Conservation (phyloP, 64 coral and sea anemone species). For the Montipora capricornis region DNA sequence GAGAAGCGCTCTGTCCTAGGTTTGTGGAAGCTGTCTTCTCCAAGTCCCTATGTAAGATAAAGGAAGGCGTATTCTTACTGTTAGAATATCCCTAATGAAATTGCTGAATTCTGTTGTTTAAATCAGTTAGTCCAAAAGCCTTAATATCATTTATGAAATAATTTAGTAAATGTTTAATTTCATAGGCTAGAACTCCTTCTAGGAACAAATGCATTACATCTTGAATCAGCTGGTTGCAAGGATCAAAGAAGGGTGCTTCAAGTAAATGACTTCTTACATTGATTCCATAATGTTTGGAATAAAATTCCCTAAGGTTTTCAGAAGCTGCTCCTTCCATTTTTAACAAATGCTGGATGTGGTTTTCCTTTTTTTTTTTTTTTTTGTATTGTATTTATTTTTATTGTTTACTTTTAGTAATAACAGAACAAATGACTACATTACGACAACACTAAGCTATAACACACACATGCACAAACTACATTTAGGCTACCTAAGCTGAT, state of each 20-base stretch:
- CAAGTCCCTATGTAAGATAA: slow-evolving; percentile 15
- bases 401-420: no score
- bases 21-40: slow-evolving; percentile 24
- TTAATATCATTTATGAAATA: background rate
- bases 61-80: slow-evolving; percentile 1
- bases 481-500: no score
- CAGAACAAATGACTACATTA: no score
- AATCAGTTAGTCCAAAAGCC: background rate
- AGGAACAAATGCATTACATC: slow-evolving; percentile 53
- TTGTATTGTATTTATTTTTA: no score
- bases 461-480: no score
- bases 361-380: no score
- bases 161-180: slow-evolving; percentile 4
- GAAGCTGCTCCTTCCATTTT: slow-evolving; percentile 27
- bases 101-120: slow-evolving; percentile 1
- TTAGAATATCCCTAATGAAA: slow-evolving; percentile 34
- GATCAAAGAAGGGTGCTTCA: slow-evolving; percentile 23
- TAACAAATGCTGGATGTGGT: background rate
- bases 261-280: slow-evolving; percentile 7
- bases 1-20: slow-evolving; percentile 1
- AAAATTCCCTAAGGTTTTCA: slow-evolving; percentile 1
- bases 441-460: no score
- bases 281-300: slow-evolving; percentile 30
- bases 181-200: slow-evolving; percentile 13
- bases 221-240: background rate